phyloP scores from a whole-genome alignment of 2,888 invertebrate species.

The Agonopterix subpropinquella region DNA sequence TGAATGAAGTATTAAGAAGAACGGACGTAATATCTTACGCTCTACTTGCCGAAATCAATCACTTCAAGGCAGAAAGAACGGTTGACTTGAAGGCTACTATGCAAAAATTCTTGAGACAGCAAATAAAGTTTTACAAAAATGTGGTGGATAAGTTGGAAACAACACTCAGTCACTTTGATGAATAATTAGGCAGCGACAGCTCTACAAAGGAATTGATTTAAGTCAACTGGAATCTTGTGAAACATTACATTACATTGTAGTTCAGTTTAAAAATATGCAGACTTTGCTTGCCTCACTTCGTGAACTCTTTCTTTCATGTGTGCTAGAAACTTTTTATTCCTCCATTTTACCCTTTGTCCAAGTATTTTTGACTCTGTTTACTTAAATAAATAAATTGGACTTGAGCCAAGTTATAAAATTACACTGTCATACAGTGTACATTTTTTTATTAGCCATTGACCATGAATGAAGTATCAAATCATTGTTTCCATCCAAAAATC shows the following conservation, averaged over 20 bases:
- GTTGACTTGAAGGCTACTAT: slow-evolving; percentile 90
- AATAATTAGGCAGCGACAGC: slow-evolving; percentile 30
- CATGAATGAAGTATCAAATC: too few relatives aligned
- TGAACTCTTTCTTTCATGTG: too few relatives aligned
- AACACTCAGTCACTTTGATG: slow-evolving; percentile 69
- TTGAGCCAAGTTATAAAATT: too few relatives aligned
- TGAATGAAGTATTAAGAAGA: slow-evolving; percentile 86
- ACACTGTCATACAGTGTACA: too few relatives aligned
- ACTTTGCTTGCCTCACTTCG: slow-evolving; percentile 1
- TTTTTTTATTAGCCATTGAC: too few relatives aligned
- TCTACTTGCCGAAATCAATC: slow-evolving; percentile 94
- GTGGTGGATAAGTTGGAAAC: slow-evolving; percentile 83
- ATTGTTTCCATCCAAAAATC: too few relatives aligned
- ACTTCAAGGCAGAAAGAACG: slow-evolving; percentile 92
- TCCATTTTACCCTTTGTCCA: too few relatives aligned
- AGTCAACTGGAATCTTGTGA: slow-evolving; percentile 4
- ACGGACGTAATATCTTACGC: slow-evolving; percentile 96
- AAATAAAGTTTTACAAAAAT: slow-evolving; percentile 94
- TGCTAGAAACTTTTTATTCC: too few relatives aligned
- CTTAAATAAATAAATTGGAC: too few relatives aligned
- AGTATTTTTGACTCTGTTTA: too few relatives aligned
- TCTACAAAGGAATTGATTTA: slow-evolving; percentile 6
- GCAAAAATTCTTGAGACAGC: slow-evolving; percentile 89
- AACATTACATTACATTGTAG: slow-evolving; percentile 2
- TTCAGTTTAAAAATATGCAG: slow-evolving; percentile 12